These are phyloP conservation scores for Cryptophagus acutangulus DNA, from an alignment of 2,888 invertebrate genomes.

Conservation along the genomic window DNA sequence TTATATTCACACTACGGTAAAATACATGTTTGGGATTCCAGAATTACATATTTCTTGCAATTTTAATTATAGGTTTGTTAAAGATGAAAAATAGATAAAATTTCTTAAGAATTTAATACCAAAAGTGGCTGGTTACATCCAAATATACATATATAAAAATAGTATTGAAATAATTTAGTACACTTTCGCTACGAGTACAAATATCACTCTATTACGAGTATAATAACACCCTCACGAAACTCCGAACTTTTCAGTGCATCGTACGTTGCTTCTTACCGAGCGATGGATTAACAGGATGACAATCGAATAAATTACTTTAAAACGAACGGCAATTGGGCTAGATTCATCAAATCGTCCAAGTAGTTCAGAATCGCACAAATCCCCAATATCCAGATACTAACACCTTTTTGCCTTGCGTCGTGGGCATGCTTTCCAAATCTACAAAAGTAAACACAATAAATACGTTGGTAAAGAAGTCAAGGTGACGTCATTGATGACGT, in stretches of 20 bases:
- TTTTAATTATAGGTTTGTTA: too few relatives aligned
- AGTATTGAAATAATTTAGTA: too few relatives aligned
- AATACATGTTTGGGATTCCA: too few relatives aligned
- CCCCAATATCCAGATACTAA: slow-evolving; percentile 79
- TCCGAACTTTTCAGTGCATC: slow-evolving; percentile 71
- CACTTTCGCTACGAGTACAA: slow-evolving; percentile 69
- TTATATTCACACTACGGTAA: too few relatives aligned
- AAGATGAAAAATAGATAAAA: too few relatives aligned
- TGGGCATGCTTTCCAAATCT: slow-evolving; percentile 72
- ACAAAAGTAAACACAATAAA: too few relatives aligned
- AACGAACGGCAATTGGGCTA: slow-evolving; percentile 50
- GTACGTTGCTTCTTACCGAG: slow-evolving; percentile 60
- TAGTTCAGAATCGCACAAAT: slow-evolving; percentile 80
- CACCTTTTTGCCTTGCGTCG: slow-evolving; percentile 71
- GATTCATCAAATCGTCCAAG: slow-evolving; percentile 73
- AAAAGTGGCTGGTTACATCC: too few relatives aligned
- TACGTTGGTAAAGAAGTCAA: too few relatives aligned
- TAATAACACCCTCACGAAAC: slow-evolving; percentile 80
- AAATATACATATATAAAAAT: too few relatives aligned
- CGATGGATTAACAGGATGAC: slow-evolving; percentile 63
- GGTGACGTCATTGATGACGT: too few relatives aligned
- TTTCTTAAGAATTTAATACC: too few relatives aligned
- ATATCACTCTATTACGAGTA: slow-evolving; percentile 68
- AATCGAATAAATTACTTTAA: slow-evolving; percentile 54
- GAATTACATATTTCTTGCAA: too few relatives aligned